phyloP scores from a whole-genome alignment of 2,113 vertebrate species.

The Rafetus swinhoei region DNA sequence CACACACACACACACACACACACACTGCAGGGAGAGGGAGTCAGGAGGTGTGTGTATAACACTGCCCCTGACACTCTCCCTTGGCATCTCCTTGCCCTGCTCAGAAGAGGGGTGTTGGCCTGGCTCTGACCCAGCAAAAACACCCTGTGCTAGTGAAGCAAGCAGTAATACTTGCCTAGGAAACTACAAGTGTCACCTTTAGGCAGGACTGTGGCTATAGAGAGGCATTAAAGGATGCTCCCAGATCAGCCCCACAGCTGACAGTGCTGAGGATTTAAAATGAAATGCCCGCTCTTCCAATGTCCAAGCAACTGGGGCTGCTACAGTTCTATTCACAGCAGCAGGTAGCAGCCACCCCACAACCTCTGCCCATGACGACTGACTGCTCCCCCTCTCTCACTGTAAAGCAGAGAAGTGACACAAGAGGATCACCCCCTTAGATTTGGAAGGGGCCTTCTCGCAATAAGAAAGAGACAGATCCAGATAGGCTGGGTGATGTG shows the following conservation, averaged over 20 bases:
- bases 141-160: not conserved
- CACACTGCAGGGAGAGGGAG: not conserved
- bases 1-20: not conserved
- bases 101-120: not conserved
- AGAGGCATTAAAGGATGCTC: not conserved
- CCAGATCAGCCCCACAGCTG: not conserved
- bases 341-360: not conserved
- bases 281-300: not conserved
- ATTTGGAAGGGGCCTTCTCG: not conserved
- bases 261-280: not conserved
- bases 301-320: not conserved
- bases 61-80: not conserved
- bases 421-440: not conserved
- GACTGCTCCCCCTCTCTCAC: not conserved
- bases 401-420: not conserved
- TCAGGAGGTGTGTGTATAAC: not conserved
- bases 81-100: not conserved
- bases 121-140: not conserved
- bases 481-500: not conserved
- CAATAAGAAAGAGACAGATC: not conserved
- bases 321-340: not conserved
- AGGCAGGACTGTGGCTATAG: not conserved
- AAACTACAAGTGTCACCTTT: not conserved
- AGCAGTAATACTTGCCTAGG: not conserved
- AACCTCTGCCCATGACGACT: not conserved